Evolutionary conservation across 2,797 vertebrate genomes (phyloP).

Genomic region (Sebastiscus tertius): DNA sequence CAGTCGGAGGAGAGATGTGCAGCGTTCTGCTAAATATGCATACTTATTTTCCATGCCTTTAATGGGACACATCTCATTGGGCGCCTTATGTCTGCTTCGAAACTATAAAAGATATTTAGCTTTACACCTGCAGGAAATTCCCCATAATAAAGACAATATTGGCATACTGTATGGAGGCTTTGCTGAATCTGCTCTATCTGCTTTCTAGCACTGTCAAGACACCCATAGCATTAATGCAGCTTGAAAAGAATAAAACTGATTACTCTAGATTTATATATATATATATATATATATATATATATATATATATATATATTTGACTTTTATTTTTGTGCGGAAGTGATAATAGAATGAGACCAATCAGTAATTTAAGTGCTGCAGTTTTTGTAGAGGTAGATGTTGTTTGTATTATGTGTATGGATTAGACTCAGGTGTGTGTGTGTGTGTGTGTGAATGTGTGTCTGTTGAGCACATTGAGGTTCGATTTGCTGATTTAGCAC

Average conservation of each 20-base stretch:
- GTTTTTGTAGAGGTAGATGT: slow-evolving; percentile 1
- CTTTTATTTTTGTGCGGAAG: slow-evolving; percentile 10
- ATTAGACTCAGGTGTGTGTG: slow-evolving; percentile 17
- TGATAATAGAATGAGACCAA: slow-evolving; percentile 5
- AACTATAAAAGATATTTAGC: slow-evolving; percentile 75
- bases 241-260: slow-evolving; percentile 33
- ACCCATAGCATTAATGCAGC: slow-evolving; percentile 17
- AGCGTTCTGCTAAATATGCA: slow-evolving; percentile 80
- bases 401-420: slow-evolving; percentile 38
- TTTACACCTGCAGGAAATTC: slow-evolving; percentile 69
- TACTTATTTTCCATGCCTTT: slow-evolving; percentile 79
- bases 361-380: slow-evolving; percentile 6
- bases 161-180: slow-evolving; percentile 39
- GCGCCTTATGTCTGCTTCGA: slow-evolving; percentile 81
- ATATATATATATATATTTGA: slow-evolving; percentile 16
- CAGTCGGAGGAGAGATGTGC: slow-evolving; percentile 68
- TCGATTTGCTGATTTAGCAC: slow-evolving; percentile 92
- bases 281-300: slow-evolving; percentile 1
- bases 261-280: slow-evolving; percentile 12
- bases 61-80: slow-evolving; percentile 85
- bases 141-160: slow-evolving; percentile 66
- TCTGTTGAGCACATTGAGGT: slow-evolving; percentile 55
- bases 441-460: not conserved
- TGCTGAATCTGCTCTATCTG: slow-evolving; percentile 44
- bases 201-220: slow-evolving; percentile 22